Base-by-base conservation (phyloP, 2,113 vertebrate genomes). In the Amblyopsis rosae region DNA sequence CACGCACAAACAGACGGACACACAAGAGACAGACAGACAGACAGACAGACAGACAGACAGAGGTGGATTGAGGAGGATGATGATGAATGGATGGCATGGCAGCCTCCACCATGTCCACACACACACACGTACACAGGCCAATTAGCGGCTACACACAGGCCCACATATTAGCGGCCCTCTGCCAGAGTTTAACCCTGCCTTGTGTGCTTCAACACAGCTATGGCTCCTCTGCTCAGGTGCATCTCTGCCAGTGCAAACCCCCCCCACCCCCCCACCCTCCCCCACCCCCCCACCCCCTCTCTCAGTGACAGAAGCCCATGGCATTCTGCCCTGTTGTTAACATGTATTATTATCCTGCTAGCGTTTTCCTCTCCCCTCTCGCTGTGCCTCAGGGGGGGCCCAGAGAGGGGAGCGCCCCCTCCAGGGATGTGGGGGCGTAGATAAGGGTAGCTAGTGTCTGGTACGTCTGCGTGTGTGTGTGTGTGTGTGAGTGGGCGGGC, bases 131-230 rank as follows among this genome's bases (percentile, higher is more conserved):
- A 59, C 63, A 53, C 35, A 41, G 67, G 59, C 85, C 73, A 88
- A 87, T 88, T 89, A 85, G 76, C 59, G 72, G 45, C 51, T 62
- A 73, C 67, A 77, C 76, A 79, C 81, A 41, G 60, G 63, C 69
- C 61, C n/a, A 60, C 7, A 48, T 60, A 73, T 55, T 55, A 46
- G 64, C 70, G 7, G 16, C 33, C 7, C 35, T 8, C 35, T 41
- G 55, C 58, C 71, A 82, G 73, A 1, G 13, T 83, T 81, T 85
- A 77, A 61, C 47, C 58, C 35, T 67, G 61, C 55, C 70, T 64
- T 41, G 35, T 5, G 4, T 71, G 57, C 64, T 63, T 72, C 55
- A 55, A 69, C 59, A 70, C 57, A 10, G 17, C 26, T 26, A 70
- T 70, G 47, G 45, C 59, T 80, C 80, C 32, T 83, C 82, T 82